Conservation (phyloP, 2,797 vertebrate genomes). For the Enteromius thamalakanensis region DNA sequence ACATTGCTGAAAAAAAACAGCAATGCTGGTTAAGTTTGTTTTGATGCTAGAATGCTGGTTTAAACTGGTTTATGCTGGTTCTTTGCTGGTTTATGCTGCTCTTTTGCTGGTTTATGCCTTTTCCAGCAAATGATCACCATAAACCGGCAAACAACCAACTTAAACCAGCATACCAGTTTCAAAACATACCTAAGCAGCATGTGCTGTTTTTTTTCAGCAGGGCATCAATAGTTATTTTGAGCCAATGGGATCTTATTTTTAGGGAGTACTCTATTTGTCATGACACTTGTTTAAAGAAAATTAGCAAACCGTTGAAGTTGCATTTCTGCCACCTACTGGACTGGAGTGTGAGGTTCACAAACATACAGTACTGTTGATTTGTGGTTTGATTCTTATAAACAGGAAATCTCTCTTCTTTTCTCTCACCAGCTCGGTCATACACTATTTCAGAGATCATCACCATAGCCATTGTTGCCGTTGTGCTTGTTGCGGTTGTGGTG, state of each 20-base stretch:
- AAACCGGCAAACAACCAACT: too few species aligned
- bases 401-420: not conserved
- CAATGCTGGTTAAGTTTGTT: too few species aligned
- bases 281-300: not conserved
- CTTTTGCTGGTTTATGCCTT: too few species aligned
- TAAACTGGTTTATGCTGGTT: too few species aligned
- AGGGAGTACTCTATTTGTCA: not conserved
- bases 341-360: not conserved
- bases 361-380: not conserved
- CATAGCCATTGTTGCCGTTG: conserved; percentile 83
- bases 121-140: too few species aligned
- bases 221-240: not conserved
- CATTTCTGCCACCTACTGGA: conserved; percentile 16
- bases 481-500: conserved; percentile 83
- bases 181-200: too few species aligned
- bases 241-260: not conserved
- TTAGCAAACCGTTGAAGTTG: not conserved
- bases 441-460: conserved; percentile 89
- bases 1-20: too few species aligned
- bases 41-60: too few species aligned
- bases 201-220: too few species aligned
- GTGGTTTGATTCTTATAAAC: not conserved
- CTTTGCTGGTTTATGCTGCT: too few species aligned
- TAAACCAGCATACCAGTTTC: too few species aligned
- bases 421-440: conserved; percentile 76